These are phyloP conservation scores for Cyclina sinensis DNA, from an alignment of 1,140 invertebrate species.

Conservation along the genomic window DNA sequence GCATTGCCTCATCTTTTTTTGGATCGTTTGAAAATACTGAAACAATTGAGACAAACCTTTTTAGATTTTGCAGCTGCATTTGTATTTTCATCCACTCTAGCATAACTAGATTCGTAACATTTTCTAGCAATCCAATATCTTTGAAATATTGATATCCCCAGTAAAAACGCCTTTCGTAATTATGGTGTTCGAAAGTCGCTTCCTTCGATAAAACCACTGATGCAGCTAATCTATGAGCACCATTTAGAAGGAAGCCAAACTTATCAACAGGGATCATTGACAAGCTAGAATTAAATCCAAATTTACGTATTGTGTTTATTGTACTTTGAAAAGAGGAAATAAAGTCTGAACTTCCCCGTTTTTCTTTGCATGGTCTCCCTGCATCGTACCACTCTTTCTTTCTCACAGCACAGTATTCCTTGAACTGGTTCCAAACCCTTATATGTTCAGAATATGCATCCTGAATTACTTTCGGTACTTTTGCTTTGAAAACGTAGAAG, in stretches of 20 bases:
- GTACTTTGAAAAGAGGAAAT: not conserved
- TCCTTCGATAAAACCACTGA: not conserved
- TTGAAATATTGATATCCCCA: conserved; percentile 2
- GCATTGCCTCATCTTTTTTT: not conserved
- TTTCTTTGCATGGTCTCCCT: not conserved
- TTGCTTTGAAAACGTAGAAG: not conserved
- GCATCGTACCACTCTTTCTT: not conserved
- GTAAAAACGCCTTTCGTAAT: not conserved
- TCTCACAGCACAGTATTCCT: not conserved
- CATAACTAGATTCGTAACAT: not conserved
- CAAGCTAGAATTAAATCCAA: not conserved
- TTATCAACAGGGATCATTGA: not conserved
- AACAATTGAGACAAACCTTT: not conserved
- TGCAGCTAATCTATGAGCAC: not conserved
- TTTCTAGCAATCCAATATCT: no score
- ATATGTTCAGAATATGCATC: not conserved
- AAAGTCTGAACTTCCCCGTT: not conserved
- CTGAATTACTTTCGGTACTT: not conserved
- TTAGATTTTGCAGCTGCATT: not conserved
- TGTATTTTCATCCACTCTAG: not conserved
- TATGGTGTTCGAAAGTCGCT: not conserved
- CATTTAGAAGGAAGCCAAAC: not conserved
- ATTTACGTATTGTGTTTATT: not conserved
- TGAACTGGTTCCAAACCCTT: not conserved
- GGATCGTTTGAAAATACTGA: not conserved